Conservation (phyloP, 2,888 invertebrate species). For the Epsilonema sp. region DNA sequence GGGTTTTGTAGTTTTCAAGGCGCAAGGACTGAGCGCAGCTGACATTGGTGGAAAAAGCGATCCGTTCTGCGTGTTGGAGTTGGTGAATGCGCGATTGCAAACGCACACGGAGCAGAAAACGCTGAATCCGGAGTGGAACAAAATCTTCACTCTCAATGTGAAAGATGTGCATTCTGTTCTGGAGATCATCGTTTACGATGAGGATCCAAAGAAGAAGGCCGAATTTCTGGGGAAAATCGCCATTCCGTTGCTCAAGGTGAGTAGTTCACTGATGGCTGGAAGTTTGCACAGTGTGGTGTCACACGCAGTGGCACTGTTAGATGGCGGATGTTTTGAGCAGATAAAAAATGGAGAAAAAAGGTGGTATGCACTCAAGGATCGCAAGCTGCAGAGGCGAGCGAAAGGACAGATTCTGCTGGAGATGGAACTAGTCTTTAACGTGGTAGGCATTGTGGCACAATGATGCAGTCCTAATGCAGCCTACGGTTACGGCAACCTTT, state of each 20-base stretch:
- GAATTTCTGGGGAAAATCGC: slow-evolving; percentile 84
- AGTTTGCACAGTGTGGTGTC: too few species aligned
- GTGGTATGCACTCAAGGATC: slow-evolving; percentile 91
- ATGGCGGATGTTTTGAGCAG: slow-evolving; percentile 24
- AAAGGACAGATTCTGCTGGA: slow-evolving; percentile 85
- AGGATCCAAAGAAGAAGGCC: slow-evolving; percentile 78
- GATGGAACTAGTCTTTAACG: slow-evolving; percentile 76
- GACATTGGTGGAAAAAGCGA: slow-evolving; percentile 84
- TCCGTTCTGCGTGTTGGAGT: slow-evolving; percentile 87
- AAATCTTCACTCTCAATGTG: slow-evolving; percentile 69
- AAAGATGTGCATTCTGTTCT: slow-evolving; percentile 79
- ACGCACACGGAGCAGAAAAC: slow-evolving; percentile 98
- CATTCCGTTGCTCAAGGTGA: slow-evolving; percentile 52
- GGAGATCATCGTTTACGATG: slow-evolving; percentile 88
- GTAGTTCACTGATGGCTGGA: too few species aligned
- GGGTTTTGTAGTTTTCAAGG: slow-evolving; percentile 47
- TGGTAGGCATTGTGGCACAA: slow-evolving; percentile 38
- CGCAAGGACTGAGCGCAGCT: slow-evolving; percentile 66
- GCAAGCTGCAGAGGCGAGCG: slow-evolving; percentile 66
- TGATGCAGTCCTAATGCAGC: background rate
- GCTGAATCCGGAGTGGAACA: slow-evolving; percentile 85
- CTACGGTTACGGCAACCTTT: too few species aligned
- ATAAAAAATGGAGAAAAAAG: slow-evolving; percentile 72
- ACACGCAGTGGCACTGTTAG: background rate
- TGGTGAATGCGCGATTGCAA: slow-evolving; percentile 79